Conservation (phyloP, 1,140 invertebrate species). For the Bombus soroeensis region DNA sequence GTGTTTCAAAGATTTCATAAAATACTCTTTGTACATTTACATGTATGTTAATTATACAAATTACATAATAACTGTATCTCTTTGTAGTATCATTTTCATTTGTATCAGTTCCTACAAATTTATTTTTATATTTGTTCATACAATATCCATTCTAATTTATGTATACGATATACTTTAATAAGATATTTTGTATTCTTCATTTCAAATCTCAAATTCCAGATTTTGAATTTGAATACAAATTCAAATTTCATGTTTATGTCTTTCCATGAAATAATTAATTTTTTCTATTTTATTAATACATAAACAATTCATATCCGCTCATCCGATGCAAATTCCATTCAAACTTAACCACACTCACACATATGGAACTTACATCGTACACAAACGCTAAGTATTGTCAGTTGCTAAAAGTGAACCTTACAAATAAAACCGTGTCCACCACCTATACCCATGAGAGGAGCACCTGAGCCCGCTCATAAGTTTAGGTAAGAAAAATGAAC, state of each 20-base stretch:
- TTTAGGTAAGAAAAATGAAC: not conserved
- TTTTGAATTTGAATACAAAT: not conserved
- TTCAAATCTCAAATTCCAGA: not conserved
- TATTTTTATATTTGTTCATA: too few species aligned
- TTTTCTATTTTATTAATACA: not conserved
- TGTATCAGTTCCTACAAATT: not conserved
- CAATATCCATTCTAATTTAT: not conserved
- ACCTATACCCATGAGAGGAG: not conserved
- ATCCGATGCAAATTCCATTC: not conserved
- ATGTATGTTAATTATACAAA: not conserved
- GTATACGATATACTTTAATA: not conserved
- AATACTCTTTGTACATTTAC: not conserved
- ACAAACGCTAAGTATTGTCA: slow-evolving; percentile 1
- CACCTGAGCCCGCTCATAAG: not conserved
- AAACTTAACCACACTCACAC: not conserved
- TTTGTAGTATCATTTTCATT: not conserved
- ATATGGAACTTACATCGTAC: not conserved
- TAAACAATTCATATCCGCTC: too few species aligned
- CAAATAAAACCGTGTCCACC: not conserved
- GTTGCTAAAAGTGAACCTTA: not conserved
- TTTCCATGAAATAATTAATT: not conserved
- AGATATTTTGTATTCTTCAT: not conserved
- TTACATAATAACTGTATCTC: not conserved
- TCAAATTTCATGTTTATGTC: not conserved
- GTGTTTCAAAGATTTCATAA: not conserved